Evolutionary conservation across 2,888 invertebrate genomes (phyloP), one percentile per base, ranked within the genome.

Genomic region (Neoascia interrupta): DNA sequence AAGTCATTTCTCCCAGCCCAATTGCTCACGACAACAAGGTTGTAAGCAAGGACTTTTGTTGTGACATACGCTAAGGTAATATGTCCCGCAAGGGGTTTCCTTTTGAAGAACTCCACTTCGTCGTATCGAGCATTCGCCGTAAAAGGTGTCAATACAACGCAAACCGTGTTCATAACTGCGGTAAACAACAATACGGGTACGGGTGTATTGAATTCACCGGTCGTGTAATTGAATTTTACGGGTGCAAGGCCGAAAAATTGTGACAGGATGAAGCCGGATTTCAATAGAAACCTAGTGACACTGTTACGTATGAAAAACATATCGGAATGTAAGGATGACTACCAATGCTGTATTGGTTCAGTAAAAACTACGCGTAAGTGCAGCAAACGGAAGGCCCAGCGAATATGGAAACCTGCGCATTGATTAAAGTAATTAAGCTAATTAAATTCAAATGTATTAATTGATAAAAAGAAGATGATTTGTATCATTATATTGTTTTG

Each of bases 161-260:
- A 34, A 2, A 58, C 4, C 3, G 10, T 10, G 10, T 58, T 31
- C 13, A 21, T 5, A 10, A 4, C 2, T 1, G 21, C 3, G 3
- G 58, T 43, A 11, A 28, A 58, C 5, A 58, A 18, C 1, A 43
- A 1, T 8, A 43, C 1, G 0, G 19, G 5, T 0, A n/a, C 15
- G 1, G 58, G 43, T 4, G 41, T 58, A 0, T 2, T n/a, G 19
- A 34, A 15, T 19, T 43, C 34, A 23, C 43, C 43, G 13, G 58
- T 45, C 6, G 15, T 21, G 21, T 34, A 58, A 16, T 58, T 15
- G n/a, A 58, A 43, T 16, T 43, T 10, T 19, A 45, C 31, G 5
- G 31, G 31, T 10, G 21, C 21, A 5, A 43, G 3, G 4, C 19
- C 34, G 16, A 45, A 21, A 1, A 58, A 0, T 34, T 15, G 43